Evolutionary conservation across 2,797 vertebrate species (phyloP), one percentile per base, ranked within the genome.

Genomic region (Sphaeramia orbicularis): DNA sequence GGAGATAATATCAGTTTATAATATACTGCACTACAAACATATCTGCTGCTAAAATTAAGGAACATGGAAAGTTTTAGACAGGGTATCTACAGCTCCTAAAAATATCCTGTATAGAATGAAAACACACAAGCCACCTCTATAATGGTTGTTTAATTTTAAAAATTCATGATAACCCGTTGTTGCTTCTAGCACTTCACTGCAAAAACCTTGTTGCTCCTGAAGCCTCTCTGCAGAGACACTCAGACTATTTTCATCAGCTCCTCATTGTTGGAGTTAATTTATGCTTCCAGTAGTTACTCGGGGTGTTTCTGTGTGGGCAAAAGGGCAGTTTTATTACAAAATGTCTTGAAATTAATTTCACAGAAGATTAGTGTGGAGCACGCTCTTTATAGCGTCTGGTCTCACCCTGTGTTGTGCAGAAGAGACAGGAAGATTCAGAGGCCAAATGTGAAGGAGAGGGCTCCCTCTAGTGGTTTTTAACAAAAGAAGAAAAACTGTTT

Each of bases 261-360:
- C 81, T 91, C 78, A 75, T 90, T 90, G 3, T 83, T 74, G 60
- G 36, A 77, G 61, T 81, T 86, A 61, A 90, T 84, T 82, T 84
- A 86, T 75, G 74, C 78, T 71, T 78, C 72, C 60, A 41, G 72
- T 59, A 72, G 67, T 37, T 62, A 70, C 73, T 73, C 36, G 48
- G 70, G 65, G 67, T 52, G 42, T 55, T 70, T 80, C 66, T 72
- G 72, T 79, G 80, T 69, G 80, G 79, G 76, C 75, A 81, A 83
- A 86, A 79, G 76, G 85, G 58, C 85, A 80, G 78, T 86, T 91
- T 91, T 88, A 90, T 89, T 88, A 86, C 75, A 80, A 76, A 76
- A 85, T 77, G 82, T 88, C 83, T 79, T 65, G 60, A 84, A 92
- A 91, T 90, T 78, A 84, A 92, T 91, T 93, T 91, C 4, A 74